A percentile compares a stretch with the other conserved stretches of the same genome.
Evolutionary conservation across 1,140 invertebrate species (phyloP).

Genomic region (Drosophila bocqueti): DNA sequence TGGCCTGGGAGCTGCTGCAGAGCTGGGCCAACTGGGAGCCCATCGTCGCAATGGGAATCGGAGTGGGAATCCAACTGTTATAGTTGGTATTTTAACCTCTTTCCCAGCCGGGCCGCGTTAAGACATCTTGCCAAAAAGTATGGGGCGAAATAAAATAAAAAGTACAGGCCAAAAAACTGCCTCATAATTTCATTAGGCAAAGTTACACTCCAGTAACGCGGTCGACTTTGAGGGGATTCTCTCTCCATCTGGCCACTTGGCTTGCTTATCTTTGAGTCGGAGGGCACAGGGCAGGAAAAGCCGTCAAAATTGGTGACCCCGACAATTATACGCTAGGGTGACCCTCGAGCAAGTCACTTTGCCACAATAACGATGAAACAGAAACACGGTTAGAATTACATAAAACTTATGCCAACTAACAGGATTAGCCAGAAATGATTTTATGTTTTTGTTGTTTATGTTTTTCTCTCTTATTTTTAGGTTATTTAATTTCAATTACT

Average conservation of each 20-base stretch:
- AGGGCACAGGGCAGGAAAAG: conserved; percentile 13
- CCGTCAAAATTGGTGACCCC: conserved; percentile 50
- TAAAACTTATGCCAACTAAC: conserved; percentile 25
- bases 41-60: conserved; percentile 31
- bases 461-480: conserved; percentile 13
- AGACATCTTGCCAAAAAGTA: conserved; percentile 57
- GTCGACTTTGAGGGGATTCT: conserved; percentile 21
- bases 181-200: conserved; percentile 62
- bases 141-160: conserved; percentile 18
- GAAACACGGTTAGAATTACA: conserved; percentile 18
- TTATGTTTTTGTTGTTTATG: conserved; percentile 8
- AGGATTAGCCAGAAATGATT: conserved; percentile 52
- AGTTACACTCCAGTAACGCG: conserved; percentile 63
- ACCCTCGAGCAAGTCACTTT: conserved; percentile 33
- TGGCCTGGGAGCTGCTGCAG: conserved; percentile 32
- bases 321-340: conserved; percentile 46
- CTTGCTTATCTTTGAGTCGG: conserved; percentile 39
- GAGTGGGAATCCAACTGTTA: conserved; percentile 42
- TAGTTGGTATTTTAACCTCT: conserved; percentile 49
- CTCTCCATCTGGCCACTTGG: conserved; percentile 36
- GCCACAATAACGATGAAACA: neutral
- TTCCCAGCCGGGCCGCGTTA: conserved; percentile 39
- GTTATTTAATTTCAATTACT: neutral
- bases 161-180: conserved; percentile 39
- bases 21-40: conserved; percentile 31